Base-by-base conservation (phyloP, 2,888 invertebrate genomes). In the Hypomecis atomaria region DNA sequence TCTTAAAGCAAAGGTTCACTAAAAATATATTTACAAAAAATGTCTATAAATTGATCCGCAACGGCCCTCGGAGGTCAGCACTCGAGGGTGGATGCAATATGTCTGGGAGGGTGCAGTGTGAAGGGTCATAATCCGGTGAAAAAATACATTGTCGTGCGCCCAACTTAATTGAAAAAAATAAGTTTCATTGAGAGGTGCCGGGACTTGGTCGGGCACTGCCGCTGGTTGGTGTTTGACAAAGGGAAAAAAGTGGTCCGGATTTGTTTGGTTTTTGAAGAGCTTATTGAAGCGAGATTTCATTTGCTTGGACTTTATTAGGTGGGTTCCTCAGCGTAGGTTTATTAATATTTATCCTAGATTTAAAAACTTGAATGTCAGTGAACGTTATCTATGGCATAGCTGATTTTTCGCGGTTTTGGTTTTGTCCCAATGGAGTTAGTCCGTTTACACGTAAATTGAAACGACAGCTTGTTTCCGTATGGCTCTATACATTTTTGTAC, bases 41-140 rank as follows among this genome's bases (percentile, higher is more conserved):
- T 84, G 85, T 88, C 85, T 84, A 85, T 83, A 87, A 86, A 87
- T 86, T 87, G 88, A 88, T 88, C 85, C 81, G 74, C 75, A 81
- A 82, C 78, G 67, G 70, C 72, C 65, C 73, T 69, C 72, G 61
- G 79, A 85, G 88, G 89, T 88, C 87, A 86, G 77, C 79, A 81
- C 79, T 75, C 70, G 80, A 84, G 87, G 87, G 87, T 81, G 72
- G 78, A 72, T 78, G 83, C 87, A 86, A 88, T 88, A 87, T 86
- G 88, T 86, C 83, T 83, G 76, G 76, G 75, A 83, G 86, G 86
- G 85, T 78, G 83, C 76, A 85, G 85, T 85, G 85, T 87, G 84
- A 86, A 86, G 90, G 92, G 92, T 78, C 83, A 88, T 89, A 89
- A 90, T 88, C 90, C 87, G 74, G 72, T 71, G 79, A 82, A 84